phyloP scores from a whole-genome alignment of 2,888 invertebrate genomes.

The Ellobium chinense region DNA sequence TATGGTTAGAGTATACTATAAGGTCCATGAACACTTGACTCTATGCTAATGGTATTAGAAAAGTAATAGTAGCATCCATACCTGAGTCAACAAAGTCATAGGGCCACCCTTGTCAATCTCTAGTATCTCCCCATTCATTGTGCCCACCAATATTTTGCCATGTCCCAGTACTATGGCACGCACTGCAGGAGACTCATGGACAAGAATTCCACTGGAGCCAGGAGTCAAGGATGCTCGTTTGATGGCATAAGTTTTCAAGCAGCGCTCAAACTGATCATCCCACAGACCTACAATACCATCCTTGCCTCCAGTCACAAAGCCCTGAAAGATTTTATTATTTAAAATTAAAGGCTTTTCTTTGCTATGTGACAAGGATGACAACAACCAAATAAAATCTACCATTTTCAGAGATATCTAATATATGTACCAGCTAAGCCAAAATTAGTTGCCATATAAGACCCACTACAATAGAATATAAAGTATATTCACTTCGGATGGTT shows the following conservation, averaged over 20 bases:
- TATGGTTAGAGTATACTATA: no score
- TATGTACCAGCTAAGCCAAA: no score
- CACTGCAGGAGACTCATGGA: conserved; percentile 74
- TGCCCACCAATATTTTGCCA: conserved; percentile 79
- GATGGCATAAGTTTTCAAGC: conserved; percentile 77
- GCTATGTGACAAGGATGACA: no score
- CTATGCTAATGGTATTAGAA: no score
- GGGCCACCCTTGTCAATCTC: conserved; percentile 78
- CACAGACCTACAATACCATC: conserved; percentile 79
- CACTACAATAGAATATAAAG: no score
- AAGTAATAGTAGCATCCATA: conserved; percentile 49
- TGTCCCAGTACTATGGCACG: conserved; percentile 76
- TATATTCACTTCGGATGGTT: no score
- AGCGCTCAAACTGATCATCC: conserved; percentile 78
- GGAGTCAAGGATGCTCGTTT: conserved; percentile 71
- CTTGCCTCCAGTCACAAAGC: conserved; percentile 80
- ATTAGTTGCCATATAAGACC: no score
- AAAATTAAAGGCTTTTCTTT: no score
- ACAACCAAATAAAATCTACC: no score
- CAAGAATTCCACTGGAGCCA: conserved; percentile 70
- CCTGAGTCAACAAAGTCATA: conserved; percentile 77
- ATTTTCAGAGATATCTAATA: no score
- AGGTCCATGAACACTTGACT: no score
- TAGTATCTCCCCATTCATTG: conserved; percentile 78
- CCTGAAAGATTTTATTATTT: no score